Percentiles rank a stretch among this genome's conserved stretches.
phyloP scores from a whole-genome alignment of 2,888 invertebrate species.

The Lasioglossum oenotherae region DNA sequence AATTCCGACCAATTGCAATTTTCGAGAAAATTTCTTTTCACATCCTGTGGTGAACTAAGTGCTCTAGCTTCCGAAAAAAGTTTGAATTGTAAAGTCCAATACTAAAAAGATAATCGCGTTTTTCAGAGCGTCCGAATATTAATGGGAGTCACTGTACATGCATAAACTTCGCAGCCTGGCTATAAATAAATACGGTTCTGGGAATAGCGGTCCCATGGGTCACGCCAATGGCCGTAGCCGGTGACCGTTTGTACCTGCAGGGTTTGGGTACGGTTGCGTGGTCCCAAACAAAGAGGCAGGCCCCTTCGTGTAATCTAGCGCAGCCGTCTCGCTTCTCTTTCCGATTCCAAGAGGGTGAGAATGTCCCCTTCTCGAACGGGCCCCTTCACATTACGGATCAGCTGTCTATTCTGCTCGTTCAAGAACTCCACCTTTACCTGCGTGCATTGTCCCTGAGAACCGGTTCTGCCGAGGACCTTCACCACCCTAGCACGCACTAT shows the following conservation, averaged over 20 bases:
- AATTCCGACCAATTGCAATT: no score
- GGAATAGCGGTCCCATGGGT: background rate
- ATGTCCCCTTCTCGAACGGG: constrained; percentile 99
- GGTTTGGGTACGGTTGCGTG: background rate
- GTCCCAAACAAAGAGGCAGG: background rate
- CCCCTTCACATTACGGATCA: constrained; percentile 99
- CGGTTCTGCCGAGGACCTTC: constrained; percentile 98
- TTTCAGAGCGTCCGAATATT: no score
- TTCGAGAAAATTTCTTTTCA: no score
- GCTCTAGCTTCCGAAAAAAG: no score
- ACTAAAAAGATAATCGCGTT: no score
- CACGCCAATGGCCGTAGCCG: background rate
- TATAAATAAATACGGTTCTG: background rate
- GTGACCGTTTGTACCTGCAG: constrained; percentile 11
- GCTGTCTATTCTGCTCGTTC: constrained; percentile 98
- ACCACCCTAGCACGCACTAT: constrained; percentile 96
- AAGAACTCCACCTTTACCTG: constrained; percentile 99
- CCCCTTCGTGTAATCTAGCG: constrained; percentile 86
- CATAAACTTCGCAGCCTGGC: background rate
- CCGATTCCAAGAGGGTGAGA: constrained; percentile 98
- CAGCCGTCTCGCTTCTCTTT: constrained; percentile 99
- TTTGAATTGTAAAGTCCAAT: no score
- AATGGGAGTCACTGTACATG: background rate
- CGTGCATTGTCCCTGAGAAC: constrained; percentile 99
- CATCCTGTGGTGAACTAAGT: no score